Base-by-base conservation (phyloP, 2,797 vertebrate genomes). In the Mareca penelope region DNA sequence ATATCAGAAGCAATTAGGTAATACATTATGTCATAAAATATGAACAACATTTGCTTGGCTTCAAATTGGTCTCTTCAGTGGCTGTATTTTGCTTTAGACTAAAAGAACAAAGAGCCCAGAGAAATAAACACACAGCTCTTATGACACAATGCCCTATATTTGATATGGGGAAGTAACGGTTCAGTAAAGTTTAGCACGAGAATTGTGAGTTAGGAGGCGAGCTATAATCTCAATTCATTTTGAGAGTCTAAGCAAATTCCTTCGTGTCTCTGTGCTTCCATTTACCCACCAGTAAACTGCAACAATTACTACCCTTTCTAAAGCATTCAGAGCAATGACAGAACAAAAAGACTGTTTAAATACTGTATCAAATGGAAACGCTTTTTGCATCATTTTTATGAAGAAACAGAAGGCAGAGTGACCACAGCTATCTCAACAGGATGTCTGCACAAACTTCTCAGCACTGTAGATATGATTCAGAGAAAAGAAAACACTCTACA, bases 1-100 rank as follows among this genome's bases (percentile, higher is more conserved):
- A 22, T 68, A 93, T 85, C 76, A 92, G 72, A 85, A 84, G 64
- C 88, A 87, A 94, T 81, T 90, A 85, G 37, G 69, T 52, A 86
- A 70, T 67, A 67, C 1, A 9, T 78, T 94, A 61, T 48, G 80
- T 72, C 77, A 90, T 68, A 87, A 95, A 93, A 95, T 85, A 90
- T 40, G 39, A 90, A 37, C 37, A 92, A 88, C 44, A 82, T 85
- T 89, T 93, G 85, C 64, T 89, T 82, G 78, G 68, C 68, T 87
- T 31, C 68, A 88, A 77, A 88, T 48, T 0, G 0, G 67, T 73
- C 85, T 88, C 78, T 77, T 77, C 42, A 67, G 60, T 29, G 26
- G 31, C 64, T 68, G 5, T 22, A 57, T 89, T 82, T 95, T 29
- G 16, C 78, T 73, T 82, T 60, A 72, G 5, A 40, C 18, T 31